Evolutionary conservation across 2,888 invertebrate species (phyloP).

Genomic region (Drosophila crucigera): DNA sequence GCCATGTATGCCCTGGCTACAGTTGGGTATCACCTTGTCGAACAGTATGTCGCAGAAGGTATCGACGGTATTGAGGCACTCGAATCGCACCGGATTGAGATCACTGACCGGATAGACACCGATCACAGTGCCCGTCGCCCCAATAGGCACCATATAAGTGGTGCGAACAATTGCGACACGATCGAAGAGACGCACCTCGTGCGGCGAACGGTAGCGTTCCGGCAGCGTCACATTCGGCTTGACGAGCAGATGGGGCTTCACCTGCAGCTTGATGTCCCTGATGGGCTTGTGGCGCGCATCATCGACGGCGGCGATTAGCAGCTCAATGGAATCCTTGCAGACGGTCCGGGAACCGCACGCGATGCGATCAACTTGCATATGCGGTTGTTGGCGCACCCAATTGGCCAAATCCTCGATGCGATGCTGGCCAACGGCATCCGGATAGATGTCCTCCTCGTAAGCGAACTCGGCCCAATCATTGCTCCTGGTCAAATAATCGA

Average conservation of each 20-base stretch:
- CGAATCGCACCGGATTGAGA: slow-evolving; percentile 85
- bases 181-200: slow-evolving; percentile 88
- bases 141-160: slow-evolving; percentile 91
- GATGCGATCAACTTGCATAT: slow-evolving; percentile 87
- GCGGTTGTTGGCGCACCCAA: slow-evolving; percentile 91
- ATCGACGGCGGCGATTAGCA: slow-evolving; percentile 84
- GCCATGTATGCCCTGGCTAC: slow-evolving; percentile 78
- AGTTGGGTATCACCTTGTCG: slow-evolving; percentile 91
- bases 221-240: slow-evolving; percentile 87
- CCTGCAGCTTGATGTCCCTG: slow-evolving; percentile 89
- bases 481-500: slow-evolving; percentile 87
- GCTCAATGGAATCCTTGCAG: slow-evolving; percentile 88
- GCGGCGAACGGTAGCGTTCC: slow-evolving; percentile 74
- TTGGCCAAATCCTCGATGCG: slow-evolving; percentile 86
- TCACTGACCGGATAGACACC: slow-evolving; percentile 86
- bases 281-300: slow-evolving; percentile 83
- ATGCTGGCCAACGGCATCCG: slow-evolving; percentile 84
- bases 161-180: slow-evolving; percentile 92
- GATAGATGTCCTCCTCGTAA: slow-evolving; percentile 90
- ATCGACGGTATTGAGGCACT: slow-evolving; percentile 87
- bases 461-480: slow-evolving; percentile 87
- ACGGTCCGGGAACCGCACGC: slow-evolving; percentile 90
- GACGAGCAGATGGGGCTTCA: slow-evolving; percentile 91
- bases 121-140: slow-evolving; percentile 94
- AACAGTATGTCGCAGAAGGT: slow-evolving; percentile 92